Conservation (phyloP, 2,797 vertebrate genomes). For the Chrysolophus pictus region DNA sequence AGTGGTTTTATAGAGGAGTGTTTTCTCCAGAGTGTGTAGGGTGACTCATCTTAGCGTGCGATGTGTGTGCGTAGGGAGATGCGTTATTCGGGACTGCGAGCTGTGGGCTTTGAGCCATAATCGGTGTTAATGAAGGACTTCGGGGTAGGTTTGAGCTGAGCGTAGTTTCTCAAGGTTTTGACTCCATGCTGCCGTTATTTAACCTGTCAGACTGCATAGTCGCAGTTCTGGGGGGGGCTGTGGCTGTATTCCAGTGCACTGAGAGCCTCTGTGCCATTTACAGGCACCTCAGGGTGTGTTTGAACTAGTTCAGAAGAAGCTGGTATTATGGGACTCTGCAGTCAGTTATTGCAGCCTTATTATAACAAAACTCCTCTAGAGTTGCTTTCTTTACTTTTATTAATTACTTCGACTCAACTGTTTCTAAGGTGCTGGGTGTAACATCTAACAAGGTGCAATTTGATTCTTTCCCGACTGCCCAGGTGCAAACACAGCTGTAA, state of each 20-base stretch:
- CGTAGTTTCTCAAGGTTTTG: background rate
- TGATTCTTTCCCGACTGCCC: constrained; percentile 52
- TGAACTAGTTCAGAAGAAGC: constrained; percentile 45
- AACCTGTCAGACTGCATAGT: constrained; percentile 5
- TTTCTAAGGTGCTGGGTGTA: background rate
- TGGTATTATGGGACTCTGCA: background rate
- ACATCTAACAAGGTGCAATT: background rate
- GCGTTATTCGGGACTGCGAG: background rate
- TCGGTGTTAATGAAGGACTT: accelerated
- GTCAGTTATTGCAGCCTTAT: background rate
- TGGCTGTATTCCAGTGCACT: background rate
- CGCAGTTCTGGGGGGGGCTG: background rate
- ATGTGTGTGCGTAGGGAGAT: background rate
- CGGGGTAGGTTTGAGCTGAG: background rate
- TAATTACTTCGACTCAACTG: background rate
- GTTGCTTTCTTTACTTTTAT: background rate
- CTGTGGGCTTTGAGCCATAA: background rate
- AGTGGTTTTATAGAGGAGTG: background rate
- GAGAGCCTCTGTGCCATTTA: background rate
- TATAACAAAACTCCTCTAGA: background rate
- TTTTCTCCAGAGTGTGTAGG: background rate
- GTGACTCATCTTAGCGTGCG: background rate
- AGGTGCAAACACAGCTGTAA: constrained; percentile 60
- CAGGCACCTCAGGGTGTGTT: constrained; percentile 19
- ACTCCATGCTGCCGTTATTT: background rate